Base-by-base conservation (phyloP, 1,140 invertebrate species). In the Philopotamus ludificatus region DNA sequence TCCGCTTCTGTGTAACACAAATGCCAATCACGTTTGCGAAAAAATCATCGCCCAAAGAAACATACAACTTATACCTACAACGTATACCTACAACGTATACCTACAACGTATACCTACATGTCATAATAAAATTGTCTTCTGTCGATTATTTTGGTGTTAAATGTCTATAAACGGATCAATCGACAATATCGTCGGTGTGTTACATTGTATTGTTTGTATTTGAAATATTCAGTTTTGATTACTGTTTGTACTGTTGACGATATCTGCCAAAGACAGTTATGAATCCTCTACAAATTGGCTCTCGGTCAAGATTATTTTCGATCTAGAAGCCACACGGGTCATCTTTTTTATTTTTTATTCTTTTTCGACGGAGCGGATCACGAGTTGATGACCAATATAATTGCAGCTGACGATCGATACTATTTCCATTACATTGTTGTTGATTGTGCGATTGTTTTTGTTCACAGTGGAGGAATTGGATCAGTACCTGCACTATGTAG, bases 401-500 rank as follows among this genome's bases (percentile, higher is more conserved):
- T 12, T 7, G 28, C 28, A 34, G 28, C 12, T 12, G 4, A 4
- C 28, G 28, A 34, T 7, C 12, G 28, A 34, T 34, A 34, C n/a
- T n/a, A 34, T 7, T 34, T 34, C 12, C 28, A 12, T 34, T 34
- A 12, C 12, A 7, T 34, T 34, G 12, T 34, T 34, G 28, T 34
- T 34, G 4, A 34, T 12, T 34, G 28, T 34, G 28, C 12, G 28
- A 34, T 7, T 34, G 28, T 34, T 68, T 76, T 63, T 78, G 41
- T 45, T 75, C 75, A 18, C 75, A 87, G 85, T 86, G 77, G 85
- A 86, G 71, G 85, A 87, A 73, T 84, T 90, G 74, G 89, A 90
- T 73, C 86, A 89, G 71, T 90, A 90, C 77, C 78, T 90, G 72
- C 85, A 85, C 73, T 90, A 90, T 79, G 83, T 90, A 53, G 88